Base-by-base conservation (phyloP, 2,113 vertebrate genomes). In the Trichechus manatus region DNA sequence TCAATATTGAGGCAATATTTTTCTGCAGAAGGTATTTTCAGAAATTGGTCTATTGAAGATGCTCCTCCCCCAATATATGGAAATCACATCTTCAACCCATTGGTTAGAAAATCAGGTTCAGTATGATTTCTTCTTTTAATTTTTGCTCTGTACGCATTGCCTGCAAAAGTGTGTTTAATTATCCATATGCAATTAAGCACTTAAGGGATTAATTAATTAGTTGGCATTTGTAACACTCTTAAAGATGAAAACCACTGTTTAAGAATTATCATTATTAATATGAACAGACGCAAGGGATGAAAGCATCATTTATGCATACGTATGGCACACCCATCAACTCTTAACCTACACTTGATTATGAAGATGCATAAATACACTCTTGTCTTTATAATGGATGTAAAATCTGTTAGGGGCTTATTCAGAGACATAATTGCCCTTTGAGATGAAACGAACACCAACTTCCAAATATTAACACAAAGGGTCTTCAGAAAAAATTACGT, bases 151-250 rank as follows among this genome's bases (percentile, higher is more conserved):
- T 94, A 87, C 94, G 63, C 33, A 77, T 64, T 92, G 39, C 59
- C 2, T 3, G 31, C 8, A 94, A 87, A 94, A 63, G 10, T 36
- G 36, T 84, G 64, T 94, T 94, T 96, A 97, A 96, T 97, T 95
- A 93, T 95, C 89, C 64, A 87, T 77, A 87, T 87, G 66, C 80
- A 96, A 91, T 87, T 97, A 96, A 96, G 19, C 59, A 78, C 83
- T 97, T 97, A 97, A 83, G 27, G 59, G 59, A 97, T 95, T 97
- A 96, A 97, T 91, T 95, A 95, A 94, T 97, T 92, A 94, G 87
- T 87, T 96, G 89, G 29, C 89, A 95, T 94, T 94, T 96, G 29
- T 92, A 95, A 87, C 36, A 91, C 56, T 89, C 77, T 82, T 94
- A 89, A 96, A 87, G 78, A 96, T 96, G 79, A 95, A 97, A 96